These are phyloP conservation scores for Holcopasites calliopsidis DNA, from an alignment of 1,140 invertebrate species.

Conservation along the genomic window DNA sequence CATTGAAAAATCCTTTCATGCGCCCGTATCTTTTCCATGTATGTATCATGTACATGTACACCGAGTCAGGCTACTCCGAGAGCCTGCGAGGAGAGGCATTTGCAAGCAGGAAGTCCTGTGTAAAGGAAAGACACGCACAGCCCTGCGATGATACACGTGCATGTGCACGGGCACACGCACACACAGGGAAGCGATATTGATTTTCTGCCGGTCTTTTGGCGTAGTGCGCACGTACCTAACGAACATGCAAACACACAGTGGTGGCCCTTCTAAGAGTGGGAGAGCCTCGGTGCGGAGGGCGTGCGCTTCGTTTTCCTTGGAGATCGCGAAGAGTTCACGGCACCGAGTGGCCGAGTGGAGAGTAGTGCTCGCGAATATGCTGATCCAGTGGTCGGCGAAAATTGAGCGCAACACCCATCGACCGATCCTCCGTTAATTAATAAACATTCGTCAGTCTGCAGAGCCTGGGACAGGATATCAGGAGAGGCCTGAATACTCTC, in stretches of 20 bases:
- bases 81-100: not conserved
- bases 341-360: conserved; percentile 8
- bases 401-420: conserved; percentile 16
- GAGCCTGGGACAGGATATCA: not conserved
- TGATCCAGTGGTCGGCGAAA: not conserved
- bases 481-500: not conserved
- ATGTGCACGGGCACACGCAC: conserved; percentile 54
- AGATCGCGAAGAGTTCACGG: conserved; percentile 62
- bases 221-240: conserved; percentile 66
- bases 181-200: conserved; percentile 67
- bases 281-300: conserved; percentile 59
- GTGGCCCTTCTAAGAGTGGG: not conserved
- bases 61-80: no score
- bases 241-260: conserved; percentile 59
- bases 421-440: conserved; percentile 24
- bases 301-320: conserved; percentile 64
- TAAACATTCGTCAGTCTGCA: not conserved
- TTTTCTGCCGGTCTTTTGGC: conserved; percentile 68
- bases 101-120: not conserved
- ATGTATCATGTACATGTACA: no score
- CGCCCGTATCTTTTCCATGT: no score
- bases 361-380: conserved; percentile 7
- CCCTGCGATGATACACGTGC: not conserved
- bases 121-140: not conserved
- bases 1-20: not conserved